These are phyloP conservation scores for Papilio demoleus DNA, from an alignment of 2,888 invertebrate species.

Conservation along the genomic window DNA sequence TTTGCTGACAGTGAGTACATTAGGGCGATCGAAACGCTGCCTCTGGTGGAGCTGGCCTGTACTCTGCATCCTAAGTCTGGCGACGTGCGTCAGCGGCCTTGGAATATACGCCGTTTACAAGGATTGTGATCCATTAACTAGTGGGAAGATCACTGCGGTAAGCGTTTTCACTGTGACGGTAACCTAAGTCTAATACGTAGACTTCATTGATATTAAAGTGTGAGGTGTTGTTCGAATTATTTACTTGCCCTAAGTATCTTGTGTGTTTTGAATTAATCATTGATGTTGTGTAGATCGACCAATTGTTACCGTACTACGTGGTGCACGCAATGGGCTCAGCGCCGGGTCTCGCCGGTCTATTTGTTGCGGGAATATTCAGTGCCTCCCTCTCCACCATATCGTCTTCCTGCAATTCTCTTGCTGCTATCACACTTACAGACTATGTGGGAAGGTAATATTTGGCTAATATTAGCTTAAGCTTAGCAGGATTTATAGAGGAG, in stretches of 20 bases:
- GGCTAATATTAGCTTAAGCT: neutral
- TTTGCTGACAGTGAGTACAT: constrained; percentile 86
- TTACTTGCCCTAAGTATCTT: too few relatives aligned
- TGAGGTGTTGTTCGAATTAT: too few relatives aligned
- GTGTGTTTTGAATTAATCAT: too few relatives aligned
- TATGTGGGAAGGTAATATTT: constrained; percentile 84
- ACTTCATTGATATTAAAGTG: too few relatives aligned
- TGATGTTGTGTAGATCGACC: constrained; percentile 84
- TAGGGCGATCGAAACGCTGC: constrained; percentile 88
- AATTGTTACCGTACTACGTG: constrained; percentile 91
- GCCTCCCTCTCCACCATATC: constrained; percentile 96
- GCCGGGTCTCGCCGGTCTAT: constrained; percentile 93
- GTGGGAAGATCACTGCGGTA: constrained; percentile 84
- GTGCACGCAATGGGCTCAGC: constrained; percentile 86
- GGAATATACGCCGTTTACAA: constrained; percentile 93
- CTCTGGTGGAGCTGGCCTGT: constrained; percentile 93
- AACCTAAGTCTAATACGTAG: too few relatives aligned
- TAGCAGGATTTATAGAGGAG: neutral
- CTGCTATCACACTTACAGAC: constrained; percentile 95
- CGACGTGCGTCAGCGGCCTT: constrained; percentile 90
- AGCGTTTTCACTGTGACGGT: too few relatives aligned
- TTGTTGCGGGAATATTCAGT: constrained; percentile 95
- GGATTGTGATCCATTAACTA: constrained; percentile 90
- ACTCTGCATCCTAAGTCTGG: constrained; percentile 87
- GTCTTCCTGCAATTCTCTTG: constrained; percentile 94